phyloP scores from a whole-genome alignment of 1,140 invertebrate species.

The Metaphire vulgaris region DNA sequence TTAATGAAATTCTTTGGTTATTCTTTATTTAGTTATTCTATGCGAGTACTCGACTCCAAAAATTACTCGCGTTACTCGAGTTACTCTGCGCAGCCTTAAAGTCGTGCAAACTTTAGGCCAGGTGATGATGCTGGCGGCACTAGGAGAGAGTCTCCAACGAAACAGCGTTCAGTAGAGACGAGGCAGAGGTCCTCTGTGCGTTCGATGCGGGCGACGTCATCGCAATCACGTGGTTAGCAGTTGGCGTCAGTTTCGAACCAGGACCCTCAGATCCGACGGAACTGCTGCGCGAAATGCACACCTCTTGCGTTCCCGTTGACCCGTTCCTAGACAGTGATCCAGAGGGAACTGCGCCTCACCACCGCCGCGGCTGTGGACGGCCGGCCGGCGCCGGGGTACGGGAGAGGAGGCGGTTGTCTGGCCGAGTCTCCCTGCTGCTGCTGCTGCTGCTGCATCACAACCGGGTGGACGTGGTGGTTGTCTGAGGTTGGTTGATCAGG shows the following conservation, averaged over 20 bases:
- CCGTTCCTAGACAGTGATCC: neutral
- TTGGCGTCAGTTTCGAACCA: neutral
- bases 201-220: neutral
- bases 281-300: neutral
- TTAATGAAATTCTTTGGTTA: too few relatives aligned
- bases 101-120: too few relatives aligned
- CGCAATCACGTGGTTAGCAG: neutral
- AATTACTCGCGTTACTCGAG: too few relatives aligned
- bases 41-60: too few relatives aligned
- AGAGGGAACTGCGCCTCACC: neutral
- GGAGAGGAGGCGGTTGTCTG: neutral
- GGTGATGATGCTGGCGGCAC: too few relatives aligned
- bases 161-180: neutral
- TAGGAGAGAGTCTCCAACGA: neutral
- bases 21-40: too few relatives aligned
- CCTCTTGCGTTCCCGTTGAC: neutral
- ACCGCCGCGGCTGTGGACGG: too few relatives aligned
- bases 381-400: neutral
- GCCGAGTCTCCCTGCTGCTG: too few relatives aligned
- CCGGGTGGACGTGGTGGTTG: neutral
- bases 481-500: neutral
- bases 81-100: too few relatives aligned
- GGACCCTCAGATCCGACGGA: neutral
- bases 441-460: neutral
- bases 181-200: neutral